Percentiles rank a stretch among this genome's conserved stretches.
These are phyloP conservation scores for Acleris cristana DNA, from an alignment of 2,888 invertebrate species.

Conservation along the genomic window DNA sequence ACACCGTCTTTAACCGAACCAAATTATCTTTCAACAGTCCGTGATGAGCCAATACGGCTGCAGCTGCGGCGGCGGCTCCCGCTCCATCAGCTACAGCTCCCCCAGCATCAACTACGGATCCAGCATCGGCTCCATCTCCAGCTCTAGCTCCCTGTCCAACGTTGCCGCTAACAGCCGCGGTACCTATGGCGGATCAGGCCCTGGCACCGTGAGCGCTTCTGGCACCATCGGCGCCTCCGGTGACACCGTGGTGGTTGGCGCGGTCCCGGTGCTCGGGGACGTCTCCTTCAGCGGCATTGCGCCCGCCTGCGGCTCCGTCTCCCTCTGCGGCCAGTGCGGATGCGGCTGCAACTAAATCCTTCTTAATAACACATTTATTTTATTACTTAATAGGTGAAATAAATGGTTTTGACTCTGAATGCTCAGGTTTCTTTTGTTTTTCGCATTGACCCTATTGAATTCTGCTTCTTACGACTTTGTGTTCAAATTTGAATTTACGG, in stretches of 20 bases:
- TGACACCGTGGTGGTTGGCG: slow-evolving; percentile 49
- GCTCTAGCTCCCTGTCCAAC: background rate
- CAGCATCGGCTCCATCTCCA: no score
- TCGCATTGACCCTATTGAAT: no score
- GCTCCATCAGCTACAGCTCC: no score
- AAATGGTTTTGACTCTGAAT: background rate
- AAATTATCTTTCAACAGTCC: no score
- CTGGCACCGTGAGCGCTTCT: slow-evolving; percentile 45
- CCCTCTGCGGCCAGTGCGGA: slow-evolving; percentile 22
- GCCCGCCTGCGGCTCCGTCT: slow-evolving; percentile 46
- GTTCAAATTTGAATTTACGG: no score
- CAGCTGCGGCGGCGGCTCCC: no score
- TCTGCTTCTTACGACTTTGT: no score
- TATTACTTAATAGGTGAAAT: background rate
- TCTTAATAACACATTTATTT: background rate
- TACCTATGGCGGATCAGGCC: slow-evolving; percentile 48
- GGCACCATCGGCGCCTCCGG: slow-evolving; percentile 48
- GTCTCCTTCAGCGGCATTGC: slow-evolving; percentile 51
- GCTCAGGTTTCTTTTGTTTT: no score
- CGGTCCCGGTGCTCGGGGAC: slow-evolving; percentile 52
- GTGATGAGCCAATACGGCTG: no score
- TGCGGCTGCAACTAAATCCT: slow-evolving; percentile 10
- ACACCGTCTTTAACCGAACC: background rate
- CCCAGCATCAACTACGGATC: no score
- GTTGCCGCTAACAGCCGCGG: slow-evolving; percentile 22